These are phyloP conservation scores for Athrips mouffetella DNA, from an alignment of 2,888 invertebrate genomes.

Conservation along the genomic window DNA sequence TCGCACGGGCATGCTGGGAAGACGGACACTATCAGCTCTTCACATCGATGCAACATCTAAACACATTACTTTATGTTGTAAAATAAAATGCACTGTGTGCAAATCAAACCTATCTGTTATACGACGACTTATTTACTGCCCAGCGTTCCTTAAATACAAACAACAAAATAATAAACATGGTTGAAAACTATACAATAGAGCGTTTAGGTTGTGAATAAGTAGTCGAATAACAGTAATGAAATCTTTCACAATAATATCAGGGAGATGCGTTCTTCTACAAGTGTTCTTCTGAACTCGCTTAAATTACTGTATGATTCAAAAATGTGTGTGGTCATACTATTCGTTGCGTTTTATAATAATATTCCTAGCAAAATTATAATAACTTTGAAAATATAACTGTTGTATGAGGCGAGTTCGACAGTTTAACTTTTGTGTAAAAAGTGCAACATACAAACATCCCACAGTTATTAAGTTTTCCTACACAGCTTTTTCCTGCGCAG, in stretches of 20 bases:
- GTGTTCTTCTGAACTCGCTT: too few relatives aligned
- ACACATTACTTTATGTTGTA: conserved; percentile 2
- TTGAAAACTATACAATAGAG: not conserved
- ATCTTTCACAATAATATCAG: not conserved
- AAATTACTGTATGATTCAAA: too few relatives aligned
- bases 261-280: not conserved
- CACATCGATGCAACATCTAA: conserved; percentile 9
- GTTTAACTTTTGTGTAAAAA: too few relatives aligned
- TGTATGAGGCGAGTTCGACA: too few relatives aligned
- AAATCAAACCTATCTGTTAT: not conserved
- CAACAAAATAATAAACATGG: not conserved
- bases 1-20: too few relatives aligned
- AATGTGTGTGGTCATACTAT: too few relatives aligned
- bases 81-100: not conserved
- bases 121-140: not conserved
- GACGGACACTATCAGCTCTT: not conserved
- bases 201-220: not conserved
- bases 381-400: too few relatives aligned
- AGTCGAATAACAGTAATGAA: not conserved
- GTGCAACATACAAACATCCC: too few relatives aligned
- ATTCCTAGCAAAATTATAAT: too few relatives aligned
- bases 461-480: too few relatives aligned
- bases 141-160: not conserved
- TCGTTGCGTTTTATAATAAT: too few relatives aligned
- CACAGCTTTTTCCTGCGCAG: too few relatives aligned